Evolutionary conservation across 2,888 invertebrate species (phyloP), one percentile per base, ranked within the genome.

Genomic region (Koerneria pararmatus): DNA sequence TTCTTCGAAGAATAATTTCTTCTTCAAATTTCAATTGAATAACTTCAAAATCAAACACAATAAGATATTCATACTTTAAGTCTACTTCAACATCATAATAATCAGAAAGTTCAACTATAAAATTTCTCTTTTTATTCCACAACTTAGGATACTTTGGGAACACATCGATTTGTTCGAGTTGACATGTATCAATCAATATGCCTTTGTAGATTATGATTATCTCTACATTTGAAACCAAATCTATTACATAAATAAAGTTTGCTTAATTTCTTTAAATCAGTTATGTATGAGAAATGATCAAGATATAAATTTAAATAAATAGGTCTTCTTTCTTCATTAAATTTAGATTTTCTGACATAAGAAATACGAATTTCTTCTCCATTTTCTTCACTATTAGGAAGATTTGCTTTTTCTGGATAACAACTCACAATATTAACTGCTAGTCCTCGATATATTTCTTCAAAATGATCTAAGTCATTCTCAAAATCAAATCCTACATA

Each of bases 11-110:
- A 11, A 58, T 58, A 58, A 58, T 58, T 58, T 58, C 58, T 31
- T 58, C 59, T 49, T 59, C 41, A 24, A 59, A 31, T 54, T 53
- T 68, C 15, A 31, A 32, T 41, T 49, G 57, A 59, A 64, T 57
- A 64, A 49, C 58, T 59, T 68, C 68, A 48, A 68, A 59, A 68
- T 68, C 64, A 68, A 68, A 68, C 11, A 58, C 59, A 15, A 68
- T 59, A n/a, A 64, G 24, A 58, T 68, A 64, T 35, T 67, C 67
- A 67, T 67, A 67, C 31, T 51, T 67, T 41, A 58, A 67, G 58
- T 67, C 67, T 57, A 68, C 64, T 19, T 68, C 68, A 46, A 68
- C 53, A 65, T 65, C 68, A 68, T 68, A 68, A 57, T 65, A 65
- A 46, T 68, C 68, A 31, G 64, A 57, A 49, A 68, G 41, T 54